Conservation (phyloP, 2,888 invertebrate species). For the Drosophila ezoana region DNA sequence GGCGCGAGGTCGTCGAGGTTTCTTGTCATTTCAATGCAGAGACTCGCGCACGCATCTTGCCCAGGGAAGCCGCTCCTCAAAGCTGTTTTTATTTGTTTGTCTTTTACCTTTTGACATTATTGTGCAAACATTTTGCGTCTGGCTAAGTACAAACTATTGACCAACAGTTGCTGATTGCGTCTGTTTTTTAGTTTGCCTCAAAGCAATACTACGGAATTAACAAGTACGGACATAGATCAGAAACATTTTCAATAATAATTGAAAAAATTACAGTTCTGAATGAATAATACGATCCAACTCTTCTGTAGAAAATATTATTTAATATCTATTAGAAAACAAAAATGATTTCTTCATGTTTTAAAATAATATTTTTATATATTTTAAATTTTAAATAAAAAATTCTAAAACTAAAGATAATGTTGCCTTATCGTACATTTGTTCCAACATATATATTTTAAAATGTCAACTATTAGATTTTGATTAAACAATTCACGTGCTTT, state of each 20-base stretch:
- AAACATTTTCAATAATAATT: not conserved
- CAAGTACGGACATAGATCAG: not conserved
- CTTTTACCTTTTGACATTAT: conserved; percentile 49
- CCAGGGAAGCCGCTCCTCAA: conserved; percentile 32
- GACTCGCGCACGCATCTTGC: conserved; percentile 38
- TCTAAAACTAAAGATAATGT: too few species aligned
- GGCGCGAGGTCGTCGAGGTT: conserved; percentile 44
- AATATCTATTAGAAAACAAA: too few species aligned
- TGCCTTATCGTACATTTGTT: too few species aligned
- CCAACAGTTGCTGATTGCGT: conserved; percentile 14
- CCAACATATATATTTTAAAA: too few species aligned
- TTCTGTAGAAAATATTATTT: too few species aligned
- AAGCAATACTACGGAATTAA: not conserved
- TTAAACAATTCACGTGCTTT: too few species aligned
- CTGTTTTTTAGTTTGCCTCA: not conserved
- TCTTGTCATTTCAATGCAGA: conserved; percentile 24
- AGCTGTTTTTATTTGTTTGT: conserved; percentile 21
- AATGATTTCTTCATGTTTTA: too few species aligned
- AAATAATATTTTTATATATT: too few species aligned
- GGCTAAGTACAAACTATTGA: conserved; percentile 24
- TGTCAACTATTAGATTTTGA: too few species aligned
- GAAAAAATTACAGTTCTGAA: too few species aligned
- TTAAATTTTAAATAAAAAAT: too few species aligned
- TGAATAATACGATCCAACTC: too few species aligned
- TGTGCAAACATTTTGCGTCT: conserved; percentile 41